Base-by-base conservation (phyloP, 2,113 vertebrate genomes). In the Ceuthmochares aereus region DNA sequence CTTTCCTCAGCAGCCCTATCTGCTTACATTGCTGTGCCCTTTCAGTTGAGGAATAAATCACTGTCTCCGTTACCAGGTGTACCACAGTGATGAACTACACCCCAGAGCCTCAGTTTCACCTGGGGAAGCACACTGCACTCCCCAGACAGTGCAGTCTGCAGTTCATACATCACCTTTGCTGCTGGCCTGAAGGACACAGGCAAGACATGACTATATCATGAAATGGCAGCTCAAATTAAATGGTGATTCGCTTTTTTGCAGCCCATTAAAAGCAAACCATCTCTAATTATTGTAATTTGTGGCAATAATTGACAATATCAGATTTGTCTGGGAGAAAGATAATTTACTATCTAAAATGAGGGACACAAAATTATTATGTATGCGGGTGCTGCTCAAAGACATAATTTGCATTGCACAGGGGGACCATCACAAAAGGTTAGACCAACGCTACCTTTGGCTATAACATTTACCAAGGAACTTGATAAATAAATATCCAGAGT, bases 211-310 rank as follows among this genome's bases (percentile, higher is more conserved):
- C 34, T 88, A 88, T 90, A 85, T 77, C 51, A 74, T 2, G 0
- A 76, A 83, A 66, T 12, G 32, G 67, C 59, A 85, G 59, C 59
- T 85, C 51, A 72, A 77, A 91, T 95, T 85, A 87, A 91, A 76
- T 9, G 29, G 14, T 1, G 5, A 29, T 67, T 85, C 42, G 8
- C 45, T 62, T 91, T 72, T 76, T 90, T 73, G 87, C 37, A 69
- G 67, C 34, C 62, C 2, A 0, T 73, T 93, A 94, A 62, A 37
- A 66, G 45, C 49, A 81, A 81, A 45, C 27, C 49, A n/a, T 60
- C 58, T 79, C 58, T 62, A 94, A 91, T 87, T 80, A 58, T 78
- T 76, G 60, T 90, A 79, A 91, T 91, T 95, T 80, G 69, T 69
- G 29, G 23, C 74, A 84, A 91, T 91, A 97, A 90, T 78, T 87